phyloP scores from a whole-genome alignment of 2,113 vertebrate species.

The Ameiurus melas region DNA sequence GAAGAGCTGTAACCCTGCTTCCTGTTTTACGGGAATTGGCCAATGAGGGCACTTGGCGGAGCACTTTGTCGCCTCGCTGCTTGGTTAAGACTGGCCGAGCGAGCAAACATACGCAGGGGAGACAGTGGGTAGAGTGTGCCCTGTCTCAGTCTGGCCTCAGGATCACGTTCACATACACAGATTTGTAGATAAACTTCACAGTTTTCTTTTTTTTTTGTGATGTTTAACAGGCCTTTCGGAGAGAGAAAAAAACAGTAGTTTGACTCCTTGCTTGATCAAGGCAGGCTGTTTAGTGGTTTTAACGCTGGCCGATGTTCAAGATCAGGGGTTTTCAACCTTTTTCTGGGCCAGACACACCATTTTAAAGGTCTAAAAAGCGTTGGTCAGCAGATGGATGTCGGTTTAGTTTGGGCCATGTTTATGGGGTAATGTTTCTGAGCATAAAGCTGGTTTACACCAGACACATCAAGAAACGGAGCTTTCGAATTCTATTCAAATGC shows the following conservation, averaged over 20 bases:
- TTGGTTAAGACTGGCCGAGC: slow-evolving; percentile 12
- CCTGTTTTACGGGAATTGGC: slow-evolving; percentile 54
- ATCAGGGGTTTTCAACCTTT: not conserved
- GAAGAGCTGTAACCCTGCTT: slow-evolving; percentile 43
- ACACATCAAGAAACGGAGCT: not conserved
- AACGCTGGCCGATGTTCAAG: not conserved
- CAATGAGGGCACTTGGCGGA: slow-evolving; percentile 33
- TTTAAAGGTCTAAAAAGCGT: not conserved
- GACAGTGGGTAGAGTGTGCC: slow-evolving; percentile 8
- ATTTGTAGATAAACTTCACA: not conserved
- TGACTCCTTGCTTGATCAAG: not conserved
- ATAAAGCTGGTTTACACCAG: not conserved
- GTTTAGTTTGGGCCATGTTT: not conserved
- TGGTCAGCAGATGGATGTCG: not conserved
- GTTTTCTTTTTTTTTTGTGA: not conserved
- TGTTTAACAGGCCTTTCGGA: not conserved
- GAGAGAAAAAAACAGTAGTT: too few relatives aligned
- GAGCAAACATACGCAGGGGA: not conserved
- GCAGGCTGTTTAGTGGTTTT: not conserved
- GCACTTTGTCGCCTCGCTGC: slow-evolving; percentile 3
- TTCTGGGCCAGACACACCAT: not conserved
- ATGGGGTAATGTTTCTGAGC: not conserved
- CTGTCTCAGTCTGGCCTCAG: not conserved
- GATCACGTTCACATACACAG: not conserved
- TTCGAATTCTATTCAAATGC: not conserved